A percentile compares a stretch with the other conserved stretches of the same genome.
phyloP scores from a whole-genome alignment of 2,797 vertebrate species.

The Thaleichthys pacificus region DNA sequence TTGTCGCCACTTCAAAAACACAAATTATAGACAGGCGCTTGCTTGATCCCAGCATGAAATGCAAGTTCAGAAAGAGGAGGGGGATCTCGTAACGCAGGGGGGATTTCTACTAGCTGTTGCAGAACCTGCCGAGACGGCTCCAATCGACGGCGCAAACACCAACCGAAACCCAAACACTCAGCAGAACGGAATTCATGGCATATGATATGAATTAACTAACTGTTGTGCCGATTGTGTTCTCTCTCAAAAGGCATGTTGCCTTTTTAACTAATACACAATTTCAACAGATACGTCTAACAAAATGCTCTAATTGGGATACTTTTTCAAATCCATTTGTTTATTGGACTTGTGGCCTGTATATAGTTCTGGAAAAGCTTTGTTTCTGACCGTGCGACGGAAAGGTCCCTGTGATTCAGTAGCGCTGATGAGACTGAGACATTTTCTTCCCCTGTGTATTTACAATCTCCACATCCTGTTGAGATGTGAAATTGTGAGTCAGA shows the following conservation, averaged over 20 bases:
- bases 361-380: too few species aligned
- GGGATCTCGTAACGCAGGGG: too few species aligned
- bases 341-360: too few species aligned
- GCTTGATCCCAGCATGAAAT: conserved; percentile 7
- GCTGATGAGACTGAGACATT: conserved; percentile 19
- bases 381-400: too few species aligned
- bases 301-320: too few species aligned
- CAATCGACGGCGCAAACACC: neutral
- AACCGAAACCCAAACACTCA: neutral
- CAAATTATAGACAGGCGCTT: neutral
- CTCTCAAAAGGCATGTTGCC: too few species aligned
- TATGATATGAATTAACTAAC: too few species aligned
- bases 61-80: conserved; percentile 1
- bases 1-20: neutral
- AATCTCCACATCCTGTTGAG: conserved; percentile 35
- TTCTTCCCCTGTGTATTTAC: conserved; percentile 14
- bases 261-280: too few species aligned
- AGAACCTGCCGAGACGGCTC: neutral
- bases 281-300: too few species aligned
- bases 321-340: too few species aligned
- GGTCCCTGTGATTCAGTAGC: conserved; percentile 13
- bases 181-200: neutral
- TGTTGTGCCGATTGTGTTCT: too few species aligned
- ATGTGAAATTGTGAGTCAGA: conserved; percentile 45
- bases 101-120: neutral